These are phyloP conservation scores for Eretmochelys imbricata DNA, from an alignment of 2,113 vertebrate genomes.

Conservation along the genomic window DNA sequence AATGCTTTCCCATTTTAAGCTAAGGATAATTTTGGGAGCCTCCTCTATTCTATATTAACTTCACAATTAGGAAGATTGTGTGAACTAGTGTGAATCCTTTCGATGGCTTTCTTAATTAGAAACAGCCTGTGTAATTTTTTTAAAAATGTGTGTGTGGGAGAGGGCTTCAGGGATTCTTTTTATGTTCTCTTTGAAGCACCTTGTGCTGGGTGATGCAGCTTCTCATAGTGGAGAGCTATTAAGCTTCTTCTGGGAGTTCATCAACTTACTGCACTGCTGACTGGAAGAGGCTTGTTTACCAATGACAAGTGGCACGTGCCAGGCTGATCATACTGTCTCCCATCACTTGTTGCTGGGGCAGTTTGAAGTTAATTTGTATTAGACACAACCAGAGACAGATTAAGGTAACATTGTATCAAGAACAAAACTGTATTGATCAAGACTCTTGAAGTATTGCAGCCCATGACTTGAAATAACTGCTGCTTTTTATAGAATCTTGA, in stretches of 20 bases:
- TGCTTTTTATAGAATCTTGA: neutral
- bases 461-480: slow-evolving; percentile 29
- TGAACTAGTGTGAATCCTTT: rapidly evolving
- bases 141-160: neutral
- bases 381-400: neutral
- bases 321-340: rapidly evolving
- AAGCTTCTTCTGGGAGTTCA: neutral
- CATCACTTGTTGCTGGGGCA: rapidly evolving
- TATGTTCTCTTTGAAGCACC: neutral
- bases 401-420: neutral
- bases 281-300: neutral
- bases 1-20: rapidly evolving
- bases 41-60: rapidly evolving
- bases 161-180: neutral
- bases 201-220: neutral
- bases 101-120: neutral
- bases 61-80: neutral
- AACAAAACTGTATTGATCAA: neutral
- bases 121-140: neutral
- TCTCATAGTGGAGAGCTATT: neutral
- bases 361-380: neutral
- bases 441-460: neutral
- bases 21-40: neutral
- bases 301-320: neutral
- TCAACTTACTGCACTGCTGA: neutral